These are phyloP conservation scores for Drosophila helvetica DNA, from an alignment of 2,888 invertebrate genomes.

Conservation along the genomic window DNA sequence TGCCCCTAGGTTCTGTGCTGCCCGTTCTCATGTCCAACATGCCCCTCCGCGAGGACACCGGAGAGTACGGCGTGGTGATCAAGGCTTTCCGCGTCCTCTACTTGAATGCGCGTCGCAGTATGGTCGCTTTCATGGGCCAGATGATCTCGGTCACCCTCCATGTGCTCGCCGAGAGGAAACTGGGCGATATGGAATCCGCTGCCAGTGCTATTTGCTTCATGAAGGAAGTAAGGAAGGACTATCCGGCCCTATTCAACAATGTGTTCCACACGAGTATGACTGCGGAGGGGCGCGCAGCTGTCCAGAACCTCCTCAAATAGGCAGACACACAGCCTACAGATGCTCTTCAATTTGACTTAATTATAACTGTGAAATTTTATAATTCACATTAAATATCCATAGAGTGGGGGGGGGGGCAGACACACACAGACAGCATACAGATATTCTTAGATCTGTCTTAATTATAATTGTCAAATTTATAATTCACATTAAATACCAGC, in stretches of 20 bases:
- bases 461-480: too few relatives aligned
- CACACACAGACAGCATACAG: too few relatives aligned
- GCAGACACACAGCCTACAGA: too few relatives aligned
- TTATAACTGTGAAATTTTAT: too few relatives aligned
- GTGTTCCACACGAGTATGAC: slow-evolving; percentile 80
- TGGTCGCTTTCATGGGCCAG: slow-evolving; percentile 85
- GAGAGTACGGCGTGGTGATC: slow-evolving; percentile 89
- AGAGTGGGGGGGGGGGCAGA: too few relatives aligned
- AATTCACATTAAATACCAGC: too few relatives aligned
- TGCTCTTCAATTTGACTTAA: too few relatives aligned
- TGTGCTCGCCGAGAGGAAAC: slow-evolving; percentile 84
- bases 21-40: slow-evolving; percentile 89
- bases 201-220: slow-evolving; percentile 84
- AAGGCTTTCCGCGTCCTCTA: slow-evolving; percentile 88
- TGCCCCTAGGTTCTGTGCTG: slow-evolving; percentile 90
- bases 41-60: slow-evolving; percentile 89
- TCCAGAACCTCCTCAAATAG: slow-evolving; percentile 62
- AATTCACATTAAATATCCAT: too few relatives aligned
- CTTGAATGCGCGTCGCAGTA: slow-evolving; percentile 86
- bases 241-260: slow-evolving; percentile 85
- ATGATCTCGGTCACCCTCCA: slow-evolving; percentile 86
- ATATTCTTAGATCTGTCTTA: too few relatives aligned
- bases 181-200: slow-evolving; percentile 83
- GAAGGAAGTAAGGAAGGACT: slow-evolving; percentile 85
- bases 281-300: slow-evolving; percentile 77